Evolutionary conservation across 2,797 vertebrate genomes (phyloP).

Genomic region (Coendou prehensilis): DNA sequence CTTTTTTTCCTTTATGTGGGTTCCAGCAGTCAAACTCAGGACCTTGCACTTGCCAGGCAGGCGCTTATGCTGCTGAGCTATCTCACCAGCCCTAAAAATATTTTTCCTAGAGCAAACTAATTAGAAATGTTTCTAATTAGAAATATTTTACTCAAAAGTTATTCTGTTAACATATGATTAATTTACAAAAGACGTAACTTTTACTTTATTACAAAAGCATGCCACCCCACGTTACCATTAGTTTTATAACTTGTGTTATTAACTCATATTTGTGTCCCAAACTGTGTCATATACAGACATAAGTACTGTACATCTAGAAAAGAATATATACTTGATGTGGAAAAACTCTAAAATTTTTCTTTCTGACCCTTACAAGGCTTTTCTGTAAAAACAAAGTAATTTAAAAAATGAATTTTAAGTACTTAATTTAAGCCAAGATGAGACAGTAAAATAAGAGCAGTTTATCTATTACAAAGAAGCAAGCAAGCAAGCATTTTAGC

Average conservation of each 20-base stretch:
- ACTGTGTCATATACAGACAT: not conserved
- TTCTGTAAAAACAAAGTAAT: not conserved
- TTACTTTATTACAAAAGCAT: not conserved
- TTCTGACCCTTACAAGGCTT: not conserved
- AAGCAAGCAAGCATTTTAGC: not conserved
- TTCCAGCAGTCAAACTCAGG: too few relatives aligned
- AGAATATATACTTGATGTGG: not conserved
- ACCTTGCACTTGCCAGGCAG: too few relatives aligned
- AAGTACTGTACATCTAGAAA: not conserved
- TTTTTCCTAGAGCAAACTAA: not conserved
- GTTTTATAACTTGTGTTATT: not conserved
- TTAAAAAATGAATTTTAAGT: not conserved
- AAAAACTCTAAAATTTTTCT: not conserved
- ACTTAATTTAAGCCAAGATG: not conserved
- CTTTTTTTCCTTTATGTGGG: too few relatives aligned
- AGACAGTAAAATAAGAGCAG: not conserved
- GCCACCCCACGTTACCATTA: not conserved
- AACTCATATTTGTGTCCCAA: not conserved
- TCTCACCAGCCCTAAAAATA: not conserved
- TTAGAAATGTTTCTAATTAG: not conserved
- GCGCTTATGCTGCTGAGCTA: too few relatives aligned
- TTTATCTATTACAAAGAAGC: not conserved
- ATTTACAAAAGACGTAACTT: not conserved
- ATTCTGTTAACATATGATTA: not conserved
- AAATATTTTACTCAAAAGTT: not conserved